Base-by-base conservation (phyloP, 2,888 invertebrate species). In the Caenorhabditis sinica region DNA sequence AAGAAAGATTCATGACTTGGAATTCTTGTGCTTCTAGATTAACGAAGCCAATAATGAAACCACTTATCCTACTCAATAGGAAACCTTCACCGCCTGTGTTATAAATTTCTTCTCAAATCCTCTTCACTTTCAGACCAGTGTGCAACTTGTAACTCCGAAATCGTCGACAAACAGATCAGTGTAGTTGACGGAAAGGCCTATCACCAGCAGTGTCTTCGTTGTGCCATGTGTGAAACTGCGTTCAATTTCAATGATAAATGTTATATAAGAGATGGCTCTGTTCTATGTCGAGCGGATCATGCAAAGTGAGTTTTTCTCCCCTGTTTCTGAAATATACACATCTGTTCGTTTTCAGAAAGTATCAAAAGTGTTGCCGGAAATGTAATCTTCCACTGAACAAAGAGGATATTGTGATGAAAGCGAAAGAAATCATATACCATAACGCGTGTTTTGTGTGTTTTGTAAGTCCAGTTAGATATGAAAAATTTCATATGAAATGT, bases 321-420 rank as follows among this genome's bases (percentile, higher is more conserved):
- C 61, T 25, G 23, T 40, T 36, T 43, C 20, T 1, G n/a, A 20
- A 17, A 13, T 53, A n/a, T n/a, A 20, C 25, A 49, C 13, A 9
- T 33, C 49, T 56, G 2, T 53, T 73, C 9, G 6, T 23, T 56
- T 82, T 49, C 68, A 97, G 97, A 93, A 94, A 96, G 93, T 97
- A 96, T 93, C 96, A 96, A 88, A 95, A 96, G 87, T 95, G 96
- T 91, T 95, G 96, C 93, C 95, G 96, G 11, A 95, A 96, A 63
- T 97, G 97, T 92, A 95, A 95, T 33, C 95, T 95, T 69, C 96
- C 96, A 8, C 96, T 97, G 92, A 95, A 96, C 11, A 95, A 96
- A 53, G 95, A 96, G 91, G 97, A 97, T 94, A 94, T 97, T 93
- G 96, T 97, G 92, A 97, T 97, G 97, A 94, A 96, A 83, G 97